These are phyloP conservation scores for Henicopernis longicauda DNA, from an alignment of 2,113 vertebrate species.

Conservation along the genomic window DNA sequence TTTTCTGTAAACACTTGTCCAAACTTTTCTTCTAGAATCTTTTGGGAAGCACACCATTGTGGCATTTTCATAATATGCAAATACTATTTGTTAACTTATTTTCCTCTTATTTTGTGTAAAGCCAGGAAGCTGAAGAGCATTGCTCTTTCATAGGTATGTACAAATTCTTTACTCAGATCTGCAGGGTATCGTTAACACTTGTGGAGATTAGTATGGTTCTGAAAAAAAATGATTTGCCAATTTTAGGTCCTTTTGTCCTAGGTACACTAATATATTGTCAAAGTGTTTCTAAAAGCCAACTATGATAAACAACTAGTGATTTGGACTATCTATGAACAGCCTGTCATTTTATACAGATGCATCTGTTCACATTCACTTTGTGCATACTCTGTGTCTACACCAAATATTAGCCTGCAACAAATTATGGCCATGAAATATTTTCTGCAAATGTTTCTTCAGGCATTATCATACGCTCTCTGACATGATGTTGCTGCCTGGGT, in stretches of 20 bases:
- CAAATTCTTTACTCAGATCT: background rate
- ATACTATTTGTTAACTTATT: background rate
- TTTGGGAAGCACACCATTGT: background rate
- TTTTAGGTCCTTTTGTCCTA: background rate
- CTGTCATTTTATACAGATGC: background rate
- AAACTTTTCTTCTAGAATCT: background rate
- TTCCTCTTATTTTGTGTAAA: background rate
- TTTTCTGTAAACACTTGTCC: background rate
- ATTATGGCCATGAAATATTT: background rate
- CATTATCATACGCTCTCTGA: background rate
- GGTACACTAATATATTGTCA: too few species aligned
- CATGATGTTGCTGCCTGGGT: background rate
- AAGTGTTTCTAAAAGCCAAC: background rate
- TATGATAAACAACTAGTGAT: background rate
- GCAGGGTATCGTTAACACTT: background rate
- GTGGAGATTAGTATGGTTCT: background rate
- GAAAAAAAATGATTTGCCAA: background rate
- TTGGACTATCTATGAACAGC: background rate
- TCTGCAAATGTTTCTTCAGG: background rate
- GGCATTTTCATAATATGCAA: background rate
- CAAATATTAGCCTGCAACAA: background rate
- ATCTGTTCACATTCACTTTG: background rate
- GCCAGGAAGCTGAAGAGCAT: background rate
- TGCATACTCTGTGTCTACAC: background rate
- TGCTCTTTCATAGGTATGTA: background rate